Percentiles rank a stretch among this genome's conserved stretches.
Evolutionary conservation across 2,888 invertebrate species (phyloP).

Genomic region (Chloromyia formosa): DNA sequence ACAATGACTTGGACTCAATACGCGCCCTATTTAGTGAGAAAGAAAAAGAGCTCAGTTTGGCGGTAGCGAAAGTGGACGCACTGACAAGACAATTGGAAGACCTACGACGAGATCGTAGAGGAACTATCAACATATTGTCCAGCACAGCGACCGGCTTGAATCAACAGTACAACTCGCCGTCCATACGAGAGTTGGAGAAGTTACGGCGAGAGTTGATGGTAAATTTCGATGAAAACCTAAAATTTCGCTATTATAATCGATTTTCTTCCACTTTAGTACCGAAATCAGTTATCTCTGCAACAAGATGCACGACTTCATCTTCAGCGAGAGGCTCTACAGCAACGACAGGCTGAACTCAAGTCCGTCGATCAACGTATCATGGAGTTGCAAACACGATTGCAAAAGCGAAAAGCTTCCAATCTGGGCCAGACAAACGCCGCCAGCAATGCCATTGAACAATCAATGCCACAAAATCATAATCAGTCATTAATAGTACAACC

Average conservation of each 20-base stretch:
- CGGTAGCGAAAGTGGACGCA: slow-evolving; percentile 97
- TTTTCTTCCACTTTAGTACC: slow-evolving; percentile 74
- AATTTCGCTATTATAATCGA: neutral
- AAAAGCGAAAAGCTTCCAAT: slow-evolving; percentile 87
- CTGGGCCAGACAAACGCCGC: slow-evolving; percentile 66
- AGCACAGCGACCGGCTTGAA: slow-evolving; percentile 55
- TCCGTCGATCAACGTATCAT: slow-evolving; percentile 93
- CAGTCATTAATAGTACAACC: slow-evolving; percentile 29
- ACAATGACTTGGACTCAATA: slow-evolving; percentile 95
- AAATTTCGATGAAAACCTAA: slow-evolving; percentile 41
- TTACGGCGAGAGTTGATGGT: slow-evolving; percentile 92
- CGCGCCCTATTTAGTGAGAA: slow-evolving; percentile 96
- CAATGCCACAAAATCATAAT: slow-evolving; percentile 48
- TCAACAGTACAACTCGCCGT: slow-evolving; percentile 72
- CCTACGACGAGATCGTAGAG: slow-evolving; percentile 75
- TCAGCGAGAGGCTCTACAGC: slow-evolving; percentile 87
- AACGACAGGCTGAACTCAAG: slow-evolving; percentile 89
- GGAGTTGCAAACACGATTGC: slow-evolving; percentile 89
- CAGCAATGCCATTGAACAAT: slow-evolving; percentile 51
- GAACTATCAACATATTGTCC: slow-evolving; percentile 64
- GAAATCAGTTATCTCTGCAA: slow-evolving; percentile 95
- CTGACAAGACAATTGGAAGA: slow-evolving; percentile 94
- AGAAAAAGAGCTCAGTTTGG: slow-evolving; percentile 94
- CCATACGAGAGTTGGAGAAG: slow-evolving; percentile 90
- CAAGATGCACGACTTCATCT: slow-evolving; percentile 90